Conservation (phyloP, 2,888 invertebrate genomes). For the Aspidiotus rigidus region DNA sequence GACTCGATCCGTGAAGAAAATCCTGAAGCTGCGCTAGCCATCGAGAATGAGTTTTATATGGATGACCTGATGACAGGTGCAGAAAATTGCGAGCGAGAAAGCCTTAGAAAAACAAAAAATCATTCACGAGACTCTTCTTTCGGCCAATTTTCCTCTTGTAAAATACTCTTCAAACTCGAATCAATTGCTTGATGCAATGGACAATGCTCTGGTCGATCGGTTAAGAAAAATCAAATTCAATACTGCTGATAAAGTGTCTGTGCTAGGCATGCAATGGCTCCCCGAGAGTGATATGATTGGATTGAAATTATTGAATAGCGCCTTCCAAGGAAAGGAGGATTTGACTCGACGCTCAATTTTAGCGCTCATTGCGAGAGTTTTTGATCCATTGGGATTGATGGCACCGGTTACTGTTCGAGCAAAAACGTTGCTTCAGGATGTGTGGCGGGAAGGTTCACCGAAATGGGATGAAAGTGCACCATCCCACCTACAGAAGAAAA, state of each 20-base stretch:
- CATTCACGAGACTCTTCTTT: not conserved
- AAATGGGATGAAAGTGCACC: not conserved
- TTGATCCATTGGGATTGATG: not conserved
- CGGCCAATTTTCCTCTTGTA: not conserved
- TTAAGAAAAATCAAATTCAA: not conserved
- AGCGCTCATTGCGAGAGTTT: not conserved
- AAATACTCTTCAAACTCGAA: constrained; percentile 9
- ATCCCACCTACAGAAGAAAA: not conserved
- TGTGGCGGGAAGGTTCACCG: constrained; percentile 1
- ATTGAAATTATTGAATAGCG: not conserved
- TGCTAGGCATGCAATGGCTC: not conserved
- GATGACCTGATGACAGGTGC: constrained; percentile 40
- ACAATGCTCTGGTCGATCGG: not conserved
- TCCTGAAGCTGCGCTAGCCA: constrained; percentile 32
- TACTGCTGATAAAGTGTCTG: not conserved
- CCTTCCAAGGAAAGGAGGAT: not conserved
- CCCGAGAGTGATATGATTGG: not conserved
- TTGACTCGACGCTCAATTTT: not conserved
- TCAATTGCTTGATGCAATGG: not conserved
- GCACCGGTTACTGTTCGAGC: not conserved
- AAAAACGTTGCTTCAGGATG: not conserved
- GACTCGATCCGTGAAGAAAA: constrained; percentile 35
- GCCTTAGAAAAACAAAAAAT: not conserved
- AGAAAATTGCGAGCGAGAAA: not conserved
- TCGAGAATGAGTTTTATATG: constrained; percentile 40